Conservation (phyloP, 2,797 vertebrate species). For the Cottoperca gobio region DNA sequence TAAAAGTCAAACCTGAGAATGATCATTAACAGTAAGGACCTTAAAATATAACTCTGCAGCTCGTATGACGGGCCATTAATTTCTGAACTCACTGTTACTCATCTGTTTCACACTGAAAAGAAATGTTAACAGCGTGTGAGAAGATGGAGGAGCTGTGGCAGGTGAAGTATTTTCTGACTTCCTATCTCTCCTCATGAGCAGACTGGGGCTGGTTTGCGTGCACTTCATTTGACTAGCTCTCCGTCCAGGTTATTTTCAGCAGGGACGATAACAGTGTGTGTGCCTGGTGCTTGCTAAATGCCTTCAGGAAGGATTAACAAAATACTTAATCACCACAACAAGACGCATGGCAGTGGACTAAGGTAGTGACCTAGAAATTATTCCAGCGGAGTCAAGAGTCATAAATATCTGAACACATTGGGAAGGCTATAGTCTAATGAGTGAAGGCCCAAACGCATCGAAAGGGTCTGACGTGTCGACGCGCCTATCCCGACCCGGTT, state of each 20-base stretch:
- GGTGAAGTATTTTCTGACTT: neutral
- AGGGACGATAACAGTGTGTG: conserved; percentile 19
- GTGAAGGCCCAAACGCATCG: too few species aligned
- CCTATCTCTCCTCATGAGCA: neutral
- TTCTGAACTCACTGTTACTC: neutral
- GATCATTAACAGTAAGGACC: conserved; percentile 2
- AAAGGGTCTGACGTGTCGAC: too few species aligned
- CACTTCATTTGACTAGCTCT: conserved; percentile 43
- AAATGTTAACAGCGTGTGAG: neutral
- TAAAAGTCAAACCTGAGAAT: neutral
- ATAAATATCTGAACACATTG: conserved; percentile 8
- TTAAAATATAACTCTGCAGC: neutral
- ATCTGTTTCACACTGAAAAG: neutral
- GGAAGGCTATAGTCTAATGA: neutral
- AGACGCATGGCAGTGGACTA: conserved; percentile 28
- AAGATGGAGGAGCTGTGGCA: neutral
- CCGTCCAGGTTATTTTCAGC: conserved; percentile 63
- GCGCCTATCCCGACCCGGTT: too few species aligned
- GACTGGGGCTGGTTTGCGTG: neutral
- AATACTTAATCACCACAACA: conserved; percentile 56
- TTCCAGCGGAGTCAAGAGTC: conserved; percentile 44
- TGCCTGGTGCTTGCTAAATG: conserved; percentile 32
- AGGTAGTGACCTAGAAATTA: conserved; percentile 38
- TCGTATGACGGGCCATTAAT: neutral
- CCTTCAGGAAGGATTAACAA: conserved; percentile 63